Evolutionary conservation across 2,113 vertebrate genomes (phyloP).

Genomic region (Panurus biarmicus): DNA sequence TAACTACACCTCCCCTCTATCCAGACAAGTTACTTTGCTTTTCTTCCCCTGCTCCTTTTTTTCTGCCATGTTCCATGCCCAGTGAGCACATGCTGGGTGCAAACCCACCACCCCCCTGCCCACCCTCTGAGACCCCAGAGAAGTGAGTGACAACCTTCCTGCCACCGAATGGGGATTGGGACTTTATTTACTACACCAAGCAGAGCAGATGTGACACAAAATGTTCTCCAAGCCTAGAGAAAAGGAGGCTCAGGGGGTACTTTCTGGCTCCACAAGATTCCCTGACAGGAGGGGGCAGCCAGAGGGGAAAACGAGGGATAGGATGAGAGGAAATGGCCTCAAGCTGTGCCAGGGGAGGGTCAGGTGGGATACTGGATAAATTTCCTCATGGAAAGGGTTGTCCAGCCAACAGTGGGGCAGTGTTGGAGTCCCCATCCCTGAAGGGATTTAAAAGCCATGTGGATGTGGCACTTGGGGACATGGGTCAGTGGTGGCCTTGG

Average conservation of each 20-base stretch:
- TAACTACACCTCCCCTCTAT: neutral
- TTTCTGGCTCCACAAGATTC: fast-evolving
- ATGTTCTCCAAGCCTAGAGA: neutral
- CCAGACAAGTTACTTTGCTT: neutral
- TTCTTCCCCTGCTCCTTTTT: neutral
- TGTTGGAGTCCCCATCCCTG: neutral
- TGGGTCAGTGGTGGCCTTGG: neutral
- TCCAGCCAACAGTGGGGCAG: neutral
- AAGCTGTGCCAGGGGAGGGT: fast-evolving
- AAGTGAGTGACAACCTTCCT: neutral
- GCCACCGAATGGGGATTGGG: neutral
- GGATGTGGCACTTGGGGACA: neutral
- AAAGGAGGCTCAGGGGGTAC: neutral
- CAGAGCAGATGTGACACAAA: neutral
- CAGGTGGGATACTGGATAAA: neutral
- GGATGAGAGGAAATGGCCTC: fast-evolving
- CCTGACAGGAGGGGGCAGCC: fast-evolving
- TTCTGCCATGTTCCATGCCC: neutral
- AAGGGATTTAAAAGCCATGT: fast-evolving
- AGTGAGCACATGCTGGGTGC: fast-evolving
- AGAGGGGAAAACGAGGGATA: neutral
- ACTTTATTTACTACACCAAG: neutral
- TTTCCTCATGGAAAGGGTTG: fast-evolving
- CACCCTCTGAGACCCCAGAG: neutral
- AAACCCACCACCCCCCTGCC: neutral